Evolutionary conservation across 2,888 invertebrate genomes (phyloP).

Genomic region (Slavum lentiscoides): DNA sequence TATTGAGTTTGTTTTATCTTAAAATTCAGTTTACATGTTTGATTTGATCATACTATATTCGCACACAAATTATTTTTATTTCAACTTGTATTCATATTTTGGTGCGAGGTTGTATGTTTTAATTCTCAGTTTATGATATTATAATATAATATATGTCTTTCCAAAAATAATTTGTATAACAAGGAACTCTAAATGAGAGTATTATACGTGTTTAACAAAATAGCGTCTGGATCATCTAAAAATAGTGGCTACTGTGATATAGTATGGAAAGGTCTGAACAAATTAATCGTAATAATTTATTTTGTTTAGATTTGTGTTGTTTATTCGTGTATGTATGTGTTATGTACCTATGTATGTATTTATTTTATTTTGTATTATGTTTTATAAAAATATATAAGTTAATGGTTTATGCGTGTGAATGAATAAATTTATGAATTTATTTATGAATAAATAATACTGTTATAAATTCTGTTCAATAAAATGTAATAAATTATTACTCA

Average conservation of each 20-base stretch:
- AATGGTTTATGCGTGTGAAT: not conserved
- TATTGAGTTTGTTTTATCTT: conserved; percentile 22
- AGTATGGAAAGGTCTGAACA: conserved; percentile 44
- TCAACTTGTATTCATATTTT: conserved; percentile 3
- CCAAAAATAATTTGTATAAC: conserved; percentile 22
- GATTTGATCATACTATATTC: not conserved
- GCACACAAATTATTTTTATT: conserved; percentile 27
- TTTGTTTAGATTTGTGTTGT: conserved; percentile 25
- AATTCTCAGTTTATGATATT: not conserved
- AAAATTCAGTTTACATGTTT: not conserved
- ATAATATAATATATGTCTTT: conserved; percentile 16
- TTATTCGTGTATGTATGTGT: conserved; percentile 10
- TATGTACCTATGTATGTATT: conserved; percentile 29
- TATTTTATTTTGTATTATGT: conserved; percentile 23
- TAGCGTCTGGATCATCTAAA: conserved; percentile 11
- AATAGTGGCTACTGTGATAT: conserved; percentile 43
- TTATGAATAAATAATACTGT: no score
- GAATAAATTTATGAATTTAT: no score
- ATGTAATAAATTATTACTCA: not conserved
- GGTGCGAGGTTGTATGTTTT: conserved; percentile 17
- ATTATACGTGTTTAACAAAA: conserved; percentile 14
- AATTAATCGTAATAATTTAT: conserved; percentile 38
- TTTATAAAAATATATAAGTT: conserved; percentile 6
- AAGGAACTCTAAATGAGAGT: not conserved
- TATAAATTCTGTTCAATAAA: conserved; percentile 8